A percentile compares a stretch with the other conserved stretches of the same genome.
Conservation (phyloP, 1,140 invertebrate species). For the Cephus cinctus region DNA sequence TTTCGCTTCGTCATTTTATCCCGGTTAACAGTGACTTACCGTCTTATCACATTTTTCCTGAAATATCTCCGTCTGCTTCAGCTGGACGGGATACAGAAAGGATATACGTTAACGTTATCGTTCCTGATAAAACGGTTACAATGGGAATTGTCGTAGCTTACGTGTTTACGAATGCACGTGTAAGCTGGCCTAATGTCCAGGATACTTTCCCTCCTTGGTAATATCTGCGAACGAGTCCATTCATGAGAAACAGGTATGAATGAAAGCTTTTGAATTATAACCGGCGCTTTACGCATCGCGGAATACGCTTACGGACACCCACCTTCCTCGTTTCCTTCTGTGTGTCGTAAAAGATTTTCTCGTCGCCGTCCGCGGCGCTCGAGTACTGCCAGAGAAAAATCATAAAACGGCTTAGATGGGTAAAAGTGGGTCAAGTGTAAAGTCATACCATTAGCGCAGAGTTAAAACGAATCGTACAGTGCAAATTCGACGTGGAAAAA, state of each 20-base stretch:
- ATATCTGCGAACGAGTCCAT: constrained; percentile 32
- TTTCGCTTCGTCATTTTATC: no score
- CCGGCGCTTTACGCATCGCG: no score
- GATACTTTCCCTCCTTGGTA: constrained; percentile 45
- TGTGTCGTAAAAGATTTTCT: constrained; percentile 27
- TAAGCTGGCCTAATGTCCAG: constrained; percentile 44
- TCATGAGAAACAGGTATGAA: constrained; percentile 14
- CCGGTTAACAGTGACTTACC: no score
- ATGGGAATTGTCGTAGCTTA: constrained; percentile 35
- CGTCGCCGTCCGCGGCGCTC: constrained; percentile 19
- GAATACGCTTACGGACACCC: no score
- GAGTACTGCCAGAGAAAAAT: constrained; percentile 27
- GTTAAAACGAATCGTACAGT: no score
- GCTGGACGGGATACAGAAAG: constrained; percentile 27
- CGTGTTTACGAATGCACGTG: constrained; percentile 50
- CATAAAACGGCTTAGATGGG: not conserved
- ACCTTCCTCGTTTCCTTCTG: constrained; percentile 36
- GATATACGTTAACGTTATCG: constrained; percentile 18
- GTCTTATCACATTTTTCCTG: constrained; percentile 45
- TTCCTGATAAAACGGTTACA: constrained; percentile 14
- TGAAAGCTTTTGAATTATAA: not conserved
- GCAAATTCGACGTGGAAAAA: no score
- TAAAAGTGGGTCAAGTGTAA: not conserved
- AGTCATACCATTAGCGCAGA: not conserved
- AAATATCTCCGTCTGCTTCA: constrained; percentile 44